Base-by-base conservation (phyloP, 2,888 invertebrate species). In the Eilema griseolum region DNA sequence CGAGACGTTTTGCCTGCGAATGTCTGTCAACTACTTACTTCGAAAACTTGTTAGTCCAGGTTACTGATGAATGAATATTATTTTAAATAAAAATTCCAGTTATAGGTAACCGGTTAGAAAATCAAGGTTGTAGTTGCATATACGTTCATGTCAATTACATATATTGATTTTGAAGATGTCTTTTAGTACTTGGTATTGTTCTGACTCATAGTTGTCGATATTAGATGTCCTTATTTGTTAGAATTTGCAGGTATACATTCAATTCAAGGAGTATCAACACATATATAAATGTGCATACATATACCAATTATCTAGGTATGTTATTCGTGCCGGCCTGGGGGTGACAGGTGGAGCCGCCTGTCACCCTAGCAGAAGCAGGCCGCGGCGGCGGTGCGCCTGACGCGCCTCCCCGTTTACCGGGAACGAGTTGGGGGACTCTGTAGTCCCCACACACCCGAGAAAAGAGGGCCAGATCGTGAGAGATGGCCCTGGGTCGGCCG, bases 41-140 rank as follows among this genome's bases (percentile, higher is more conserved):
- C 77, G 76, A 79, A 83, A 90, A 91, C 89, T 85, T 87, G 91
- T 89, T 89, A 86, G 83, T 75, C 85, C 84, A 85, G 83, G 78
- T 78, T 70, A 56, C 71, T 63, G 65, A 73, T 77, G 72, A 78
- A 74, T 76, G 74, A 74, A 77, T 71, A 65, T 61, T 64, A 26
- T 64, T 59, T 60, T 24, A 69, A 33, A 57, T 60, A 28, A 52
- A 69, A 52, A 46, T 57, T 59, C 59, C 23, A 64, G 31, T 60
- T 46, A 57, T 56, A 56, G 7, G 7, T 23, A 23, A 24, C 59
- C 41, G 46, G 64, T 69, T 31, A 46, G 20, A 52, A 64, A 59
- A 63, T 41, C 46, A 69, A 41, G 7, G 41, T 31, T 46, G 20
- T 28, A 63, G 59, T 52, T 64, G 23, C 14, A 33, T 61, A 31